phyloP scores from a whole-genome alignment of 1,140 invertebrate species.

The Drosophila melanica region DNA sequence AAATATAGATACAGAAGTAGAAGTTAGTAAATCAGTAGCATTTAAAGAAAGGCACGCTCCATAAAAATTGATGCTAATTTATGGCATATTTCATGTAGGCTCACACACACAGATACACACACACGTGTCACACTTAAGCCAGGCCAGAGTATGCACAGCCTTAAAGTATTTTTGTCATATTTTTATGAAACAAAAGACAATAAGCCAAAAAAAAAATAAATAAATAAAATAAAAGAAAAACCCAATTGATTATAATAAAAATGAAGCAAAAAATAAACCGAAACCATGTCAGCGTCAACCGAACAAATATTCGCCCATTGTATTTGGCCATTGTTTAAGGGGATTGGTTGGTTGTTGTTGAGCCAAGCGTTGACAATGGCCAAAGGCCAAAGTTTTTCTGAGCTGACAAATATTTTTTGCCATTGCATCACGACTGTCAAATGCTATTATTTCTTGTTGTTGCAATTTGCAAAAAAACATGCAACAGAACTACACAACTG shows the following conservation, averaged over 20 bases:
- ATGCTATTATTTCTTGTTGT: constrained; percentile 32
- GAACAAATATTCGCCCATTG: constrained; percentile 43
- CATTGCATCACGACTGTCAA: constrained; percentile 34
- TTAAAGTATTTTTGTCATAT: constrained; percentile 13
- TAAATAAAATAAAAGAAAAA: constrained; percentile 1
- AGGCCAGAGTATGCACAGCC: constrained; percentile 14
- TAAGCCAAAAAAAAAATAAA: neutral
- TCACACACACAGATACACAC: constrained; percentile 9
- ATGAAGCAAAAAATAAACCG: neutral
- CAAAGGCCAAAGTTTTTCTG: constrained; percentile 37
- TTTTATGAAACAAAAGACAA: constrained; percentile 12
- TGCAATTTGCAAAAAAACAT: constrained; percentile 28
- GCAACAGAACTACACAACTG: constrained; percentile 31
- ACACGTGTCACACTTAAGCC: constrained; percentile 15
- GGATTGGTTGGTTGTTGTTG: neutral
- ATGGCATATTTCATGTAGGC: constrained; percentile 22
- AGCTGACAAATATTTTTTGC: constrained; percentile 40
- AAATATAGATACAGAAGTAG: constrained; percentile 14
- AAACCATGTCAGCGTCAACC: constrained; percentile 14
- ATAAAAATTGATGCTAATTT: constrained; percentile 44
- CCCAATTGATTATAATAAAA: constrained; percentile 25
- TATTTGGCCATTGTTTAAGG: constrained; percentile 18
- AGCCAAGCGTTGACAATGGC: constrained; percentile 36
- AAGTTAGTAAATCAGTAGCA: constrained; percentile 19
- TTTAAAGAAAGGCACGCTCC: constrained; percentile 34